Conservation (phyloP, 2,888 invertebrate genomes). For the Panzeria rudis region DNA sequence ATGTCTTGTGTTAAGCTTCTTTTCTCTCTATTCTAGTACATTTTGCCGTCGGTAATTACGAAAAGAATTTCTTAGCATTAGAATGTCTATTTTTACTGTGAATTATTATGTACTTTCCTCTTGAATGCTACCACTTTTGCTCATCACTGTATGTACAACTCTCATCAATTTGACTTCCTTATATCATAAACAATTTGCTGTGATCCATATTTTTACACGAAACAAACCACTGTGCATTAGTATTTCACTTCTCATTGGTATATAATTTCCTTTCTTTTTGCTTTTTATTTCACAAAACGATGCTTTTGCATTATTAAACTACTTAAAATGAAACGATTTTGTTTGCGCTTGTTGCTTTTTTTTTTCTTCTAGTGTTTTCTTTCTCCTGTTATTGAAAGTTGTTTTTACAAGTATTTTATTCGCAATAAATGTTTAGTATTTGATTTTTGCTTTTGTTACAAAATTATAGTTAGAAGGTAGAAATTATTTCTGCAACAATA, state of each 20-base stretch:
- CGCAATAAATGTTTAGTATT: neutral
- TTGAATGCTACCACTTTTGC: too few species aligned
- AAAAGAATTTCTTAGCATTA: too few species aligned
- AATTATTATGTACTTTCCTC: too few species aligned
- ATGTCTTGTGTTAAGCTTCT: too few species aligned
- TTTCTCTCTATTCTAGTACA: too few species aligned
- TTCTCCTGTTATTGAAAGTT: neutral
- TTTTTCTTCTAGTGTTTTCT: neutral
- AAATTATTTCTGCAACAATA: constrained; percentile 1
- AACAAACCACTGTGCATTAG: neutral
- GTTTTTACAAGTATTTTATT: neutral
- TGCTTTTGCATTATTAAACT: constrained; percentile 67
- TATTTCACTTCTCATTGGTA: neutral
- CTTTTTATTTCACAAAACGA: constrained; percentile 49
- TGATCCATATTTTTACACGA: too few species aligned
- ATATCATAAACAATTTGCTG: too few species aligned
- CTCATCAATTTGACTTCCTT: too few species aligned
- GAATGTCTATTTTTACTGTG: too few species aligned
- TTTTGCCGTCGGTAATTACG: too few species aligned
- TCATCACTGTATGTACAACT: too few species aligned
- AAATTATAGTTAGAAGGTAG: neutral
- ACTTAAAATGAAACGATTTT: constrained; percentile 60
- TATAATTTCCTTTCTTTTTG: neutral
- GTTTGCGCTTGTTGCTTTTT: neutral
- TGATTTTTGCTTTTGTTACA: constrained; percentile 1